A percentile compares a stretch with the other conserved stretches of the same genome.
phyloP scores from a whole-genome alignment of 2,113 vertebrate genomes.

The Diadophis punctatus region DNA sequence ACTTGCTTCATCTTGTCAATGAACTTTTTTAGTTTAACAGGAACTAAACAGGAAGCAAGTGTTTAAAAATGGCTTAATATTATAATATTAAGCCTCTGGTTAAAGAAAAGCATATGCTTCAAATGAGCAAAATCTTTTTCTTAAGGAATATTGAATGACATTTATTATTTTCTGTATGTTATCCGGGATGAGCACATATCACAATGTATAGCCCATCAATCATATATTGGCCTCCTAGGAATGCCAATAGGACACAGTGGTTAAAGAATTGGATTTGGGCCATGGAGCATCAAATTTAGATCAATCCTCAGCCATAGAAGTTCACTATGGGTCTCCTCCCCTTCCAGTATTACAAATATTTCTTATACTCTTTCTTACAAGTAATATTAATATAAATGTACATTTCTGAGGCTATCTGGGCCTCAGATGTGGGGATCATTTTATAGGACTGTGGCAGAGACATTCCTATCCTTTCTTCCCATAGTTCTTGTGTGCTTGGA shows the following conservation, averaged over 20 bases:
- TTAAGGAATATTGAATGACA: slow-evolving; percentile 25
- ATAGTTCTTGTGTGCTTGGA: background rate
- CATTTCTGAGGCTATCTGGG: background rate
- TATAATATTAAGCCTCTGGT: background rate
- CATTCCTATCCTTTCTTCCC: background rate
- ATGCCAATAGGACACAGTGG: background rate
- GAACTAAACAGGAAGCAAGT: background rate
- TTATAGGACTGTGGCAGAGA: background rate
- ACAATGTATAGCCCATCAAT: background rate
- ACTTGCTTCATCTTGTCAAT: slow-evolving; percentile 42
- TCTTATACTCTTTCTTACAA: background rate
- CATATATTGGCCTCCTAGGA: background rate
- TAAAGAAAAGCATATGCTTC: background rate
- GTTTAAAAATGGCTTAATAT: slow-evolving; percentile 11
- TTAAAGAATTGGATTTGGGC: background rate
- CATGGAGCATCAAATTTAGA: background rate
- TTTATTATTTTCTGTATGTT: slow-evolving; percentile 16
- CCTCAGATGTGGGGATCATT: background rate
- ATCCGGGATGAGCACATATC: background rate
- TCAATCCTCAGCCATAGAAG: background rate
- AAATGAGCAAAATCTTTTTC: background rate
- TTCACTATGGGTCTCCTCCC: background rate
- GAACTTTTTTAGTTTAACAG: slow-evolving; percentile 1
- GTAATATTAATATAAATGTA: background rate
- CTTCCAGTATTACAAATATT: background rate